Conservation (phyloP, 2,797 vertebrate species). For the Mus spretus region DNA sequence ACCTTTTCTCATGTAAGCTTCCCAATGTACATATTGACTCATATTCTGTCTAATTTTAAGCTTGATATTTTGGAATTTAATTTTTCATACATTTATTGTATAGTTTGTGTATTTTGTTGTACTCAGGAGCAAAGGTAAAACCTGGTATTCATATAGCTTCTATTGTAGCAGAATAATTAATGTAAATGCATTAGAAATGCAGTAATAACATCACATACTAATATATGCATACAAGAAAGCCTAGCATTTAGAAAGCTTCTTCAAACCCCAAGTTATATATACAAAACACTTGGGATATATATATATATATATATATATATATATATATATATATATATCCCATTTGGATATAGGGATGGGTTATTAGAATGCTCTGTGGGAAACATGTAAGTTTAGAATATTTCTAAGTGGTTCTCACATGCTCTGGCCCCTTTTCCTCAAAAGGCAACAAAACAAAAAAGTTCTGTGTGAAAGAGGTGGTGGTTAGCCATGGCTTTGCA, state of each 20-base stretch:
- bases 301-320: no score
- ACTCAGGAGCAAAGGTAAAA: conserved; percentile 23
- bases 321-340: not conserved
- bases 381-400: not conserved
- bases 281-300: no score
- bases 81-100: not conserved
- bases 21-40: not conserved
- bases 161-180: not conserved
- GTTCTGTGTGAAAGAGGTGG: not conserved
- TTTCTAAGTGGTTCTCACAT: not conserved
- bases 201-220: not conserved
- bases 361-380: not conserved
- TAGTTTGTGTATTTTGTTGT: not conserved
- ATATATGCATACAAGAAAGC: not conserved
- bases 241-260: conserved; percentile 38
- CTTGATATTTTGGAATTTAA: not conserved
- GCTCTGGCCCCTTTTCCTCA: not conserved
- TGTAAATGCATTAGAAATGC: not conserved
- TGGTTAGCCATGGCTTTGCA: not conserved
- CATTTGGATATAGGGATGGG: not conserved
- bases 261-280: not conserved
- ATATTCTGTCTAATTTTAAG: conserved; percentile 58
- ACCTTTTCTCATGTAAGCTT: conserved; percentile 44
- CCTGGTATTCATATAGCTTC: not conserved
- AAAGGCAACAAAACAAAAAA: not conserved